Conservation (phyloP, 2,888 invertebrate genomes). For the Agonopterix heracliana region DNA sequence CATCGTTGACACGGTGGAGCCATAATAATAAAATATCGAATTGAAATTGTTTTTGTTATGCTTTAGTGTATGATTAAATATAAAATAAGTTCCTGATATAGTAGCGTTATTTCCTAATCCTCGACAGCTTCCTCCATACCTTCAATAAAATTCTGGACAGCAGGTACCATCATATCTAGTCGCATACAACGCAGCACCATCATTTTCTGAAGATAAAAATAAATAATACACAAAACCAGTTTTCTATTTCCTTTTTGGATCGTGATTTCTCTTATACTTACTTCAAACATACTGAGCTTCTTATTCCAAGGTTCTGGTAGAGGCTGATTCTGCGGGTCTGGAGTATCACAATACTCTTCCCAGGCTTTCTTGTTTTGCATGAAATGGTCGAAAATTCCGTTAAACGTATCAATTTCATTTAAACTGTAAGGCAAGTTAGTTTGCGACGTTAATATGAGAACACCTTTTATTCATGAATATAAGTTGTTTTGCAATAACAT, state of each 20-base stretch:
- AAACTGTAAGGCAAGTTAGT: conserved; percentile 38
- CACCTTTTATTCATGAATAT: no score
- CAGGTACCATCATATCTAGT: conserved; percentile 91
- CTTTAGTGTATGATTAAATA: no score
- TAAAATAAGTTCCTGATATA: no score
- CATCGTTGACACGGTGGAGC: no score
- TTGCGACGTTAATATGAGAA: no score
- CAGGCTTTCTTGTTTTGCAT: conserved; percentile 74
- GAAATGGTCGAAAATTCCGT: conserved; percentile 82
- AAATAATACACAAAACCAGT: no score
- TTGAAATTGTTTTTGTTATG: no score
- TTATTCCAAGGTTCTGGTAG: conserved; percentile 84
- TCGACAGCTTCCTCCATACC: conserved; percentile 39
- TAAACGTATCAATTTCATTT: conserved; percentile 55
- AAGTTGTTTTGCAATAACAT: no score
- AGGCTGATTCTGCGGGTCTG: conserved; percentile 81
- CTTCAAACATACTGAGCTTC: not conserved
- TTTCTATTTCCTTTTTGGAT: no score
- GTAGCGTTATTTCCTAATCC: no score
- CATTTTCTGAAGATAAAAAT: conserved; percentile 75
- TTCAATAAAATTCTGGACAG: conserved; percentile 82
- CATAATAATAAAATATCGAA: no score
- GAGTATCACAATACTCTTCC: conserved; percentile 84
- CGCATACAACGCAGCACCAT: conserved; percentile 87
- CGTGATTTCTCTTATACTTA: not conserved